Evolutionary conservation across 2,797 vertebrate genomes (phyloP).

Genomic region (Phataginus tetradactyla): DNA sequence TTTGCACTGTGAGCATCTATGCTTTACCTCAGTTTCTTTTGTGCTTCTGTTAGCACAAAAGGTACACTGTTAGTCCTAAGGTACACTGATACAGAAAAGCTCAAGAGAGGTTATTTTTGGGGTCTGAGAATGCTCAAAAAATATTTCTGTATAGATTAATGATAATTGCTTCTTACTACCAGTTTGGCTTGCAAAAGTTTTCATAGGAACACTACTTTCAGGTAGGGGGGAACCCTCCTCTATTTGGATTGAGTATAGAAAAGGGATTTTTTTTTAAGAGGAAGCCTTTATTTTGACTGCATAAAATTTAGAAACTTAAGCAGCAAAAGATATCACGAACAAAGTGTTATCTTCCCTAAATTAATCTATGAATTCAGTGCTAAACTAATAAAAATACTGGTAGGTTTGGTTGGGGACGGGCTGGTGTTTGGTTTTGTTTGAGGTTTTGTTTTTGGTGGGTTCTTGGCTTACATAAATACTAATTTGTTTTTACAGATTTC

Average conservation of each 20-base stretch:
- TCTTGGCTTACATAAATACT: background rate
- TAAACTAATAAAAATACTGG: background rate
- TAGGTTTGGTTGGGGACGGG: background rate
- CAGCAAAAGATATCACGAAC: background rate
- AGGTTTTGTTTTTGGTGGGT: background rate
- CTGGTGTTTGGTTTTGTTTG: background rate
- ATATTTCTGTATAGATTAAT: background rate
- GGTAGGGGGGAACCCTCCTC: background rate
- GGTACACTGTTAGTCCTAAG: background rate
- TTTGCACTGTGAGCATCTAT: background rate
- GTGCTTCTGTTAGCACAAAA: background rate
- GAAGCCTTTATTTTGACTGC: background rate
- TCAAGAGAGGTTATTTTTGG: background rate
- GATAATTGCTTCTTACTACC: background rate
- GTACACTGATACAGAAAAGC: background rate
- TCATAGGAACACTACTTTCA: background rate
- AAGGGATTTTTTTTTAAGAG: background rate
- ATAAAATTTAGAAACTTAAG: constrained; percentile 18
- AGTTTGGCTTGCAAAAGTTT: background rate
- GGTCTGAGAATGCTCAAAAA: background rate
- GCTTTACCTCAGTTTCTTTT: background rate
- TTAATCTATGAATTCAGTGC: background rate
- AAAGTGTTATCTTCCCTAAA: background rate
- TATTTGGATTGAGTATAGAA: background rate
- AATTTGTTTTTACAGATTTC: background rate